Conservation (phyloP, 2,888 invertebrate species). For the Caenorhabditis sp. region DNA sequence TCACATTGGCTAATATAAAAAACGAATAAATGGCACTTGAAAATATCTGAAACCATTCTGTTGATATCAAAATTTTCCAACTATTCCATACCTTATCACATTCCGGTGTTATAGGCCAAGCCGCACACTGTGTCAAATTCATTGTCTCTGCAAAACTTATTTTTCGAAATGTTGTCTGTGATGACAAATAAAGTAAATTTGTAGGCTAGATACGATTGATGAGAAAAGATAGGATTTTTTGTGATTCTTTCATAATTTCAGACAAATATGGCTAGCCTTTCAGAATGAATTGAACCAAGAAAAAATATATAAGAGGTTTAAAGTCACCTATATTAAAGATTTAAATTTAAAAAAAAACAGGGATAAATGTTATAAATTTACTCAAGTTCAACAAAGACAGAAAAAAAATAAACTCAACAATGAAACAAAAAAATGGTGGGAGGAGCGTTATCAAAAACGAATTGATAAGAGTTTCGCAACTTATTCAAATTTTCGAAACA, state of each 20-base stretch:
- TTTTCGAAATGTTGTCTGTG: background rate
- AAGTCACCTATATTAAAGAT: too few species aligned
- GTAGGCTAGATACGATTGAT: too few species aligned
- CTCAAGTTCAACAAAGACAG: background rate
- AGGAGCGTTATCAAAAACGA: background rate
- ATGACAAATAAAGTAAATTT: background rate
- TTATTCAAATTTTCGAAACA: background rate
- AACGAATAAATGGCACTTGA: conserved; percentile 39
- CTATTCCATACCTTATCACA: conserved; percentile 21
- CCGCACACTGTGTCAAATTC: conserved; percentile 4
- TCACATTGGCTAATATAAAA: conserved; percentile 40
- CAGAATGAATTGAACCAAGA: too few species aligned
- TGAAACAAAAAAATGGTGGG: background rate
- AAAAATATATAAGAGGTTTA: too few species aligned
- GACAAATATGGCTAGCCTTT: too few species aligned
- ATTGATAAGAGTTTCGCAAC: background rate
- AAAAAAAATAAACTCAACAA: background rate
- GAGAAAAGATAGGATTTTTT: too few species aligned
- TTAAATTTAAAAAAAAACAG: too few species aligned
- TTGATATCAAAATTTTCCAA: background rate
- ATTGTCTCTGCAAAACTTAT: conserved; percentile 19
- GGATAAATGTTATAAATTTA: background rate
- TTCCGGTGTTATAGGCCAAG: conserved; percentile 29
- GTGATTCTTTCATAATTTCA: too few species aligned
- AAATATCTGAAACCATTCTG: conserved; percentile 16